Conservation (phyloP, 2,797 vertebrate species). For the Sebastes itinus region DNA sequence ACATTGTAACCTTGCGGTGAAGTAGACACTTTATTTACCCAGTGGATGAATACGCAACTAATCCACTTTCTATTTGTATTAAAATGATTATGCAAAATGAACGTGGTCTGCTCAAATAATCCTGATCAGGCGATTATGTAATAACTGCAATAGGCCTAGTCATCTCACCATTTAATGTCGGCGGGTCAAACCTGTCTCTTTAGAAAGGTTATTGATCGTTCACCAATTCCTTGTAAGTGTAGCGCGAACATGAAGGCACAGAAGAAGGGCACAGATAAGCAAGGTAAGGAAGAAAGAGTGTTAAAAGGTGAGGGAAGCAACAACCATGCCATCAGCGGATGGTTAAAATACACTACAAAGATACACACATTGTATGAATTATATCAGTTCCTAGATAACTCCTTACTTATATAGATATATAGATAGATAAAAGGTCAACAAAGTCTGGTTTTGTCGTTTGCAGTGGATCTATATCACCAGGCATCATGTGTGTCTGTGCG, state of each 20-base stretch:
- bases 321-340: background rate
- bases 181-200: background rate
- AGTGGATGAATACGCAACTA: background rate
- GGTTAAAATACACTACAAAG: background rate
- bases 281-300: background rate
- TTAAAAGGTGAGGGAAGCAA: background rate
- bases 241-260: background rate
- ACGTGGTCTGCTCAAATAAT: background rate
- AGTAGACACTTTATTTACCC: no score
- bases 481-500: slow-evolving; percentile 52
- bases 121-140: background rate
- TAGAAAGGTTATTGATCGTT: background rate
- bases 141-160: background rate
- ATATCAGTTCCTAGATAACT: slow-evolving; percentile 47
- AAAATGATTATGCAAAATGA: background rate
- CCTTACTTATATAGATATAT: slow-evolving; percentile 38
- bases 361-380: slow-evolving; percentile 5
- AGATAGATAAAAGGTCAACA: slow-evolving; percentile 66
- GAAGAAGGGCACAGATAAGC: background rate
- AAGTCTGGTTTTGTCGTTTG: slow-evolving; percentile 57
- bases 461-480: slow-evolving; percentile 57
- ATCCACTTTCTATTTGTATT: background rate
- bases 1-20: background rate
- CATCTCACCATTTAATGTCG: background rate
- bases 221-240: background rate